Conservation (phyloP, 2,797 vertebrate species). For the Rousettus madagascariensis region DNA sequence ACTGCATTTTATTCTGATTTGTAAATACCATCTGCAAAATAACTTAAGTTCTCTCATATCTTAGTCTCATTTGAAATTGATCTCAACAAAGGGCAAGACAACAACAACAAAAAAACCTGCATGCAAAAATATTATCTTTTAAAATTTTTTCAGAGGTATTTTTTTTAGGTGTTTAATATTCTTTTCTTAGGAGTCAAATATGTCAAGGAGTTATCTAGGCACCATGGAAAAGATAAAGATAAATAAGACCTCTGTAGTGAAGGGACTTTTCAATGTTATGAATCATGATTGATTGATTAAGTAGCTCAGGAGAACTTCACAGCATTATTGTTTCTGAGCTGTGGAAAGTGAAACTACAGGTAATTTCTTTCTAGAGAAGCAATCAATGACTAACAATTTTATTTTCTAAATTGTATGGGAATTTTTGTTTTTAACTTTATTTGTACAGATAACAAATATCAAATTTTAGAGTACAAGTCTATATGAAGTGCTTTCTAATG, state of each 20-base stretch:
- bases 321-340: background rate
- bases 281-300: constrained; percentile 15
- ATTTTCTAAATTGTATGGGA: background rate
- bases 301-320: background rate
- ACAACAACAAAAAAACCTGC: background rate
- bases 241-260: background rate
- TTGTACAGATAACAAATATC: background rate
- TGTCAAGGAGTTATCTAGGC: background rate
- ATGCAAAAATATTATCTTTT: background rate
- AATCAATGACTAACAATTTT: background rate
- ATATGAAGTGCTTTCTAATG: background rate
- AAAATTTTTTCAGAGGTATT: background rate
- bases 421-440: background rate
- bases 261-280: background rate
- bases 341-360: background rate
- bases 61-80: constrained; percentile 31
- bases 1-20: constrained; percentile 24
- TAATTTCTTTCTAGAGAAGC: background rate
- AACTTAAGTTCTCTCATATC: background rate
- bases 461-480: background rate
- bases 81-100: background rate
- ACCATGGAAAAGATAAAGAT: background rate
- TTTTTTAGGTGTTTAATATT: constrained; percentile 49
- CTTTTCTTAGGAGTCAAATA: constrained; percentile 25
- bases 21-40: background rate